A percentile compares a stretch with the other conserved stretches of the same genome.
Conservation (phyloP, 2,113 vertebrate genomes). For the Puntigrus tetrazona region DNA sequence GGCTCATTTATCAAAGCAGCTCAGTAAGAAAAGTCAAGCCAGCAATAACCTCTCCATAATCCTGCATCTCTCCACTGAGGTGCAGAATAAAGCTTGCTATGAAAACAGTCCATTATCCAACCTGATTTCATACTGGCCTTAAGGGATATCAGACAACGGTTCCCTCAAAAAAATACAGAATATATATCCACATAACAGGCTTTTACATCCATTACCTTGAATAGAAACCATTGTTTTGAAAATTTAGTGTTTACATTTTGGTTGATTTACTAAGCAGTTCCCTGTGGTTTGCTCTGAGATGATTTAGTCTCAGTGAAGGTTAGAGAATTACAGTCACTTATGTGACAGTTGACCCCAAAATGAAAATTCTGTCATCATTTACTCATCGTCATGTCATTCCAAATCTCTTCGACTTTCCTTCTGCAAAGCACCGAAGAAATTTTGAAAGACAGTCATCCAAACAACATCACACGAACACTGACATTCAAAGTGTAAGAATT, state of each 20-base stretch:
- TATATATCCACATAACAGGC: neutral
- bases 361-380: neutral
- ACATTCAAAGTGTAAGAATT: no score
- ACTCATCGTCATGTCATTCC: neutral
- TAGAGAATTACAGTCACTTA: neutral
- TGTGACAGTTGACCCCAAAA: neutral
- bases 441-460: neutral
- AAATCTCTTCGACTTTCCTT: neutral
- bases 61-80: neutral
- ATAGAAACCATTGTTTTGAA: neutral
- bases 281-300: neutral
- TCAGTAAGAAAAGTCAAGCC: neutral
- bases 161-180: neutral
- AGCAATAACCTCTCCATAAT: neutral
- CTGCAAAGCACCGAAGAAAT: neutral
- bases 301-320: neutral
- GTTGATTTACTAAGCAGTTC: constrained; percentile 2
- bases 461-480: neutral
- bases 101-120: constrained; percentile 5
- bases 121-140: neutral
- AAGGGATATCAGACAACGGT: neutral
- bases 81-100: neutral
- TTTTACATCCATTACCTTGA: neutral
- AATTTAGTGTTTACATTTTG: neutral
- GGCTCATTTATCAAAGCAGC: constrained; percentile 2